Evolutionary conservation across 2,113 vertebrate genomes (phyloP), one percentile per base, ranked within the genome.

Genomic region (Lepidothrix coronata): DNA sequence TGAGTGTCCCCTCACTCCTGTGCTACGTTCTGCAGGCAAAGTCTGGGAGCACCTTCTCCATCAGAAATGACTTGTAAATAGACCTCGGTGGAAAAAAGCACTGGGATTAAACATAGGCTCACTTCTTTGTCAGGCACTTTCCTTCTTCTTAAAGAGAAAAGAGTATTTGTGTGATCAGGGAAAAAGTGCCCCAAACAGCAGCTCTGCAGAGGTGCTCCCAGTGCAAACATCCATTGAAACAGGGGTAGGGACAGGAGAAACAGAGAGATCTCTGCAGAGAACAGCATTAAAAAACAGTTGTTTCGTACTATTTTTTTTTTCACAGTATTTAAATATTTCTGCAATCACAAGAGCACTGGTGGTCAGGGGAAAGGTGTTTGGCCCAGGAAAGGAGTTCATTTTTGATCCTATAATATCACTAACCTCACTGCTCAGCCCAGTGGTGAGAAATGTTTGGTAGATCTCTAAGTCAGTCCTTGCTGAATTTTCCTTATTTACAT

Each of bases 1-100:
- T 39, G 39, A 24, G 17, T 37, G 23, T 31, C 14, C 33, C 1
- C 0, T n/a, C 12, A 1, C 49, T 61, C n/a, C 77, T 23, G 31
- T 13, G 71, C 67, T 12, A 0, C 4, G 0, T 41, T 33, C 16
- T 52, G 31, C 62, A 57, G 79, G 11, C 59, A 8, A 41, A 25
- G 17, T 75, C 62, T 20, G 41, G 62, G 89, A 71, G 70, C 31
- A 3, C 54, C 51, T 62, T 72, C 51, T 43, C 22, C 0, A 0
- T 46, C 72, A 39, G 63, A 55, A 93, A 24, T 25, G 82, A 51
- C 46, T 10, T 77, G 52, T 57, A 33, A 89, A 72, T 8, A 46
- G 54, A 14, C 18, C 61, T 58, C 10, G 12, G 67, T 22, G 48
- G 72, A 41, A 49, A 21, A 77, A 84, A 22, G 59, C 14, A 0